Conservation (phyloP, 2,797 vertebrate genomes). For the Falco novaeseelandiae region DNA sequence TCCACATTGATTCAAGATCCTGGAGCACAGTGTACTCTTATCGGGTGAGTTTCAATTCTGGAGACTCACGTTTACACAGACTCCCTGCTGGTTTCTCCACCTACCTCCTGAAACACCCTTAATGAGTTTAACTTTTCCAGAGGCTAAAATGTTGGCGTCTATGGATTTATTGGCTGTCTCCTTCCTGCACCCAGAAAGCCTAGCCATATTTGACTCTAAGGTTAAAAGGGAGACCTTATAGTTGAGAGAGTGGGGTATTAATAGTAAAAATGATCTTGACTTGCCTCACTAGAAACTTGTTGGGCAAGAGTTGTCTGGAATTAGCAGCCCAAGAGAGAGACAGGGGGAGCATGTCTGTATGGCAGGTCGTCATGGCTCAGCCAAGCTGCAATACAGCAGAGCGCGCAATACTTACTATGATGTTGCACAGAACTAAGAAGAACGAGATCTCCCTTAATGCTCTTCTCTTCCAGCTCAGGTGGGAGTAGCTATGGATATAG, state of each 20-base stretch:
- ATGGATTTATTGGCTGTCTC: background rate
- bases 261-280: background rate
- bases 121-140: background rate
- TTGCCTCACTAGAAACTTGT: background rate
- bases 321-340: background rate
- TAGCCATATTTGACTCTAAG: background rate
- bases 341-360: fast-evolving
- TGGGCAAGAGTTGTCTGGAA: background rate
- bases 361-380: background rate
- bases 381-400: background rate
- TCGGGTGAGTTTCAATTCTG: background rate
- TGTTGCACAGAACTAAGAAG: slow-evolving; percentile 89
- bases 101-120: background rate
- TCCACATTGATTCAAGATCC: background rate
- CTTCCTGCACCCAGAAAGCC: background rate
- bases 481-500: slow-evolving; percentile 64
- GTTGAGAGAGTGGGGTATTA: background rate
- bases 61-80: background rate
- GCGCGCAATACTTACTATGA: slow-evolving; percentile 82
- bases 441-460: slow-evolving; percentile 83
- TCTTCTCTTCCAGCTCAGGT: slow-evolving; percentile 80
- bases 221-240: background rate
- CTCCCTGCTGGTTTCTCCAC: background rate
- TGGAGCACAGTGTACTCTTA: background rate
- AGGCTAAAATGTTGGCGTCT: background rate